Evolutionary conservation across 2,888 invertebrate genomes (phyloP).

Genomic region (Cordylochernes scorpioides): DNA sequence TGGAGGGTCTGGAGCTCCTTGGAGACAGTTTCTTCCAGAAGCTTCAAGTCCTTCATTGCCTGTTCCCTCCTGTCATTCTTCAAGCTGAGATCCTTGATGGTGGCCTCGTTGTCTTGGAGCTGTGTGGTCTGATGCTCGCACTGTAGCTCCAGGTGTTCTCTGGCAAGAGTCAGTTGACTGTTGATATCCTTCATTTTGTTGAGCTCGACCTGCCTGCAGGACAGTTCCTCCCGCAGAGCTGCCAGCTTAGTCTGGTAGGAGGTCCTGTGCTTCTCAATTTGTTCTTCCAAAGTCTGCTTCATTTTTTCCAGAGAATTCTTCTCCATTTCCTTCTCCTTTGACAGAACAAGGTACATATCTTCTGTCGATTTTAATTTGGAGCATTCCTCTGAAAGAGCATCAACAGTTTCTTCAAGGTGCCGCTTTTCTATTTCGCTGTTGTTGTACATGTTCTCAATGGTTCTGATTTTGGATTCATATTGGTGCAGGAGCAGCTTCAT

Average conservation of each 20-base stretch:
- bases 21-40: constrained; percentile 28
- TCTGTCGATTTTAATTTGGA: constrained; percentile 45
- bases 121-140: too few relatives aligned
- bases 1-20: constrained; percentile 95
- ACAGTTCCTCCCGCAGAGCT: constrained; percentile 72
- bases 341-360: constrained; percentile 38
- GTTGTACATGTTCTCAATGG: constrained; percentile 73
- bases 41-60: constrained; percentile 70
- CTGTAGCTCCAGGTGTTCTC: constrained; percentile 78
- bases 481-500: too few relatives aligned
- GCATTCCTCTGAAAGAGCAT: constrained; percentile 70
- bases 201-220: constrained; percentile 64
- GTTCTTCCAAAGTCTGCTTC: constrained; percentile 65
- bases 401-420: constrained; percentile 71
- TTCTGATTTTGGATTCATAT: constrained; percentile 85
- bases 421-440: constrained; percentile 83
- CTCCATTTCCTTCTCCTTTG: constrained; percentile 37
- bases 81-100: constrained; percentile 7
- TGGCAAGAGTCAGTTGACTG: constrained; percentile 71
- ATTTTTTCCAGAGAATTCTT: constrained; percentile 25
- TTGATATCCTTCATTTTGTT: constrained; percentile 77
- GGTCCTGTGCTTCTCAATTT: constrained; percentile 75
- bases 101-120: too few relatives aligned
- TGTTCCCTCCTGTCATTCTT: constrained; percentile 76
- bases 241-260: constrained; percentile 84